phyloP scores from a whole-genome alignment of 2,113 vertebrate genomes.

The Platanista minor region DNA sequence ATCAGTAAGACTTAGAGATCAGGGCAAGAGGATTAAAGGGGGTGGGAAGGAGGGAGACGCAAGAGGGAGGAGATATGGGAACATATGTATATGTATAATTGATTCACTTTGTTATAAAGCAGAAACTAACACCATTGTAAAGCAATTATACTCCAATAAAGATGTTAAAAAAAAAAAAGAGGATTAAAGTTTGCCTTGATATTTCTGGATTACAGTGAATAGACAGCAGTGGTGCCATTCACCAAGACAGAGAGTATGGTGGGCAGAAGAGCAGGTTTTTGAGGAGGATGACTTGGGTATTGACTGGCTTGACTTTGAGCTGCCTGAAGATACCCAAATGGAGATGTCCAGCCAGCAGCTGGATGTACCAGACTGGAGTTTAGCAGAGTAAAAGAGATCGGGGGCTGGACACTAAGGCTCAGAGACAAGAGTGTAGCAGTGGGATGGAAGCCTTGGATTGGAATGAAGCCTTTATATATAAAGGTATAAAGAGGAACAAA shows the following conservation, averaged over 20 bases:
- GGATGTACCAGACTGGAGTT: not conserved
- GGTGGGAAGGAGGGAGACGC: too few relatives aligned
- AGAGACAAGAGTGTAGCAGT: not conserved
- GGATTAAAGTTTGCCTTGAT: not conserved
- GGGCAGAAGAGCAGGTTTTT: not conserved
- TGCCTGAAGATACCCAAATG: not conserved
- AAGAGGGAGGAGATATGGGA: too few relatives aligned
- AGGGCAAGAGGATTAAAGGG: not conserved
- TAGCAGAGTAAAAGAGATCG: not conserved
- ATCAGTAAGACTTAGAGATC: not conserved
- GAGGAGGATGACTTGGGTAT: not conserved
- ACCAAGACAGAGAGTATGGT: not conserved
- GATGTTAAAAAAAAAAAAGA: too few relatives aligned
- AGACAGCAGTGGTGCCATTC: not conserved
- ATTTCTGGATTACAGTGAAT: not conserved
- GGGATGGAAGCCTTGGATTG: not conserved
- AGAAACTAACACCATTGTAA: too few relatives aligned
- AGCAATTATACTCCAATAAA: too few relatives aligned
- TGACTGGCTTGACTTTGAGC: not conserved
- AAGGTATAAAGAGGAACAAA: not conserved
- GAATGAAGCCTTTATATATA: not conserved
- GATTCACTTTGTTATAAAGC: too few relatives aligned
- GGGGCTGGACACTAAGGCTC: not conserved
- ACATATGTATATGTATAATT: too few relatives aligned
- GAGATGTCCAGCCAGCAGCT: not conserved